Percentiles rank a stretch among this genome's conserved stretches.
phyloP scores from a whole-genome alignment of 2,888 invertebrate species.

The Hoplodrina ambigua region DNA sequence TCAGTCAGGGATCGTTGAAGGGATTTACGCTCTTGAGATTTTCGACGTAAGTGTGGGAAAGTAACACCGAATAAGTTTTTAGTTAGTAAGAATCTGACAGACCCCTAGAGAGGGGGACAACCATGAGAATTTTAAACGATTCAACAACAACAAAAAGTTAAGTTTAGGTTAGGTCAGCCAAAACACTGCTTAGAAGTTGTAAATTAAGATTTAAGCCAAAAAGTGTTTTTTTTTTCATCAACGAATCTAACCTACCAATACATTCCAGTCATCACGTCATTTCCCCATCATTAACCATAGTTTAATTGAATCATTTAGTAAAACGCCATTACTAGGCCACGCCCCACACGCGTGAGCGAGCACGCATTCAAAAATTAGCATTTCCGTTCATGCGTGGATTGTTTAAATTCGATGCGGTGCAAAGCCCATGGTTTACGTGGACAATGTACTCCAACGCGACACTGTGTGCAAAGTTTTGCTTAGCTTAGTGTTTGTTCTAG shows the following conservation, averaged over 20 bases:
- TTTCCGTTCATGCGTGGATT: constrained; percentile 73
- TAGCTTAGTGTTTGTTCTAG: constrained; percentile 7
- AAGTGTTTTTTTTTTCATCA: neutral
- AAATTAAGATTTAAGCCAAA: too few relatives aligned
- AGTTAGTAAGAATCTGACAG: too few relatives aligned
- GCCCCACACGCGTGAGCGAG: constrained; percentile 64
- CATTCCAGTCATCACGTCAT: neutral
- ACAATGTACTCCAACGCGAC: constrained; percentile 30
- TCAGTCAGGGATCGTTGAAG: too few relatives aligned
- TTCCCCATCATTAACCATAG: constrained; percentile 32
- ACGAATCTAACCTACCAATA: neutral
- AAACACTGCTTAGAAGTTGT: too few relatives aligned
- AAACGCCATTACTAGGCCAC: constrained; percentile 52
- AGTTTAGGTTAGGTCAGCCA: too few relatives aligned
- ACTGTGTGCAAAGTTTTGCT: constrained; percentile 13
- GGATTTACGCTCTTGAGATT: too few relatives aligned
- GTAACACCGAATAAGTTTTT: too few relatives aligned
- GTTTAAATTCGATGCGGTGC: constrained; percentile 64
- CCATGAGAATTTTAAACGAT: too few relatives aligned
- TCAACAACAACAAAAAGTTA: too few relatives aligned
- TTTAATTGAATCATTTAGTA: constrained; percentile 51
- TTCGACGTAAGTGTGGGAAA: too few relatives aligned
- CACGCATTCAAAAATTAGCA: constrained; percentile 72
- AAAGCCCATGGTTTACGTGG: constrained; percentile 36
- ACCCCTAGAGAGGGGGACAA: too few relatives aligned